These are phyloP conservation scores for Drosophila leontia DNA, from an alignment of 1,140 invertebrate genomes.

Conservation along the genomic window DNA sequence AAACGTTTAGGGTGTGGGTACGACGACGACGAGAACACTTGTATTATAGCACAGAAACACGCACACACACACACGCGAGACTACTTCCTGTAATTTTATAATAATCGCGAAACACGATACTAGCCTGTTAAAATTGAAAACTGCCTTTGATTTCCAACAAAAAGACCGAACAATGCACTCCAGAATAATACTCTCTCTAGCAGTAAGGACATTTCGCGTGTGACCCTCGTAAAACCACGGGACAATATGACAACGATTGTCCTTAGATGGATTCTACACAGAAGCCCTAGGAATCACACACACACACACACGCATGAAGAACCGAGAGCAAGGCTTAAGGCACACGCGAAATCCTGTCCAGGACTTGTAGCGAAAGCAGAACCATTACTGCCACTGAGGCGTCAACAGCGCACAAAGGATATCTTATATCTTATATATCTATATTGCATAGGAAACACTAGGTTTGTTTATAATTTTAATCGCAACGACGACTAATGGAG, in stretches of 20 bases:
- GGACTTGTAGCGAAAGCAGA: constrained; percentile 24
- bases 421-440: constrained; percentile 43
- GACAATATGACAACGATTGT: constrained; percentile 75
- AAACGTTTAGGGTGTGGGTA: constrained; percentile 80
- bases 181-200: constrained; percentile 69
- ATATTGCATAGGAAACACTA: constrained; percentile 70
- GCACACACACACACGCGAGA: constrained; percentile 53
- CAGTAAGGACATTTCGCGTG: constrained; percentile 30
- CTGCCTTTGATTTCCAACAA: constrained; percentile 69
- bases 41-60: constrained; percentile 76
- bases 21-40: constrained; percentile 55
- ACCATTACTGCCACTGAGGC: constrained; percentile 76
- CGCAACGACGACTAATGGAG: constrained; percentile 84
- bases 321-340: constrained; percentile 8
- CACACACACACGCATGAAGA: constrained; percentile 40
- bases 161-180: constrained; percentile 72
- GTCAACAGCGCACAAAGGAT: constrained; percentile 73
- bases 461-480: constrained; percentile 79
- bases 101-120: constrained; percentile 38
- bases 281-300: constrained; percentile 36
- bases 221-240: constrained; percentile 41
- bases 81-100: constrained; percentile 66
- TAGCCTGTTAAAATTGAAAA: constrained; percentile 73
- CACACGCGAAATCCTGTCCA: constrained; percentile 17
- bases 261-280: constrained; percentile 48